These are phyloP conservation scores for Andrena dorsata DNA, from an alignment of 2,888 invertebrate genomes.

Conservation along the genomic window DNA sequence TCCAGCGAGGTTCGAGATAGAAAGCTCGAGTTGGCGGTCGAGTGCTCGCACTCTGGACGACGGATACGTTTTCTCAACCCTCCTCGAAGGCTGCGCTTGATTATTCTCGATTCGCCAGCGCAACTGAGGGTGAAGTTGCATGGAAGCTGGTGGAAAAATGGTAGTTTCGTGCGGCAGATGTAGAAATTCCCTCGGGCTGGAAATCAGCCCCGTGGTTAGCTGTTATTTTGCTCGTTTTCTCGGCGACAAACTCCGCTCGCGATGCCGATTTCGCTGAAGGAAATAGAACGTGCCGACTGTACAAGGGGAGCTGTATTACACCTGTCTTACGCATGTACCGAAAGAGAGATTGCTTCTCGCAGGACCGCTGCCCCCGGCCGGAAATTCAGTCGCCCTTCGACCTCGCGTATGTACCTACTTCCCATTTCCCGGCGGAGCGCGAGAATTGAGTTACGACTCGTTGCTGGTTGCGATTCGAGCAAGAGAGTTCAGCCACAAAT, in stretches of 20 bases:
- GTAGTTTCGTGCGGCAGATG: slow-evolving; percentile 9
- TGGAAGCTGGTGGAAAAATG: background rate
- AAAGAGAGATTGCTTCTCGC: slow-evolving; percentile 59
- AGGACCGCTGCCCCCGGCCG: slow-evolving; percentile 30
- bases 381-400: slow-evolving; percentile 39
- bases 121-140: background rate
- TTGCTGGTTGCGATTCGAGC: background rate
- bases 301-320: slow-evolving; percentile 49
- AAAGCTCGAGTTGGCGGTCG: no score
- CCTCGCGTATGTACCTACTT: no score
- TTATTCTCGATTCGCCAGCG: background rate
- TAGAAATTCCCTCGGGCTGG: background rate
- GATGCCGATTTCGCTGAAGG: slow-evolving; percentile 55
- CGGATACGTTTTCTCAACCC: no score
- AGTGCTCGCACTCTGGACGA: no score
- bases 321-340: slow-evolving; percentile 50
- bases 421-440: background rate
- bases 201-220: slow-evolving; percentile 11
- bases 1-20: no score
- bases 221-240: slow-evolving; percentile 24
- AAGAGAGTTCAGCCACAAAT: background rate
- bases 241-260: background rate
- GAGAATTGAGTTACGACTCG: background rate
- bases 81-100: no score
- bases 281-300: slow-evolving; percentile 53